phyloP scores from a whole-genome alignment of 2,113 vertebrate genomes.

The Orcinus orca region DNA sequence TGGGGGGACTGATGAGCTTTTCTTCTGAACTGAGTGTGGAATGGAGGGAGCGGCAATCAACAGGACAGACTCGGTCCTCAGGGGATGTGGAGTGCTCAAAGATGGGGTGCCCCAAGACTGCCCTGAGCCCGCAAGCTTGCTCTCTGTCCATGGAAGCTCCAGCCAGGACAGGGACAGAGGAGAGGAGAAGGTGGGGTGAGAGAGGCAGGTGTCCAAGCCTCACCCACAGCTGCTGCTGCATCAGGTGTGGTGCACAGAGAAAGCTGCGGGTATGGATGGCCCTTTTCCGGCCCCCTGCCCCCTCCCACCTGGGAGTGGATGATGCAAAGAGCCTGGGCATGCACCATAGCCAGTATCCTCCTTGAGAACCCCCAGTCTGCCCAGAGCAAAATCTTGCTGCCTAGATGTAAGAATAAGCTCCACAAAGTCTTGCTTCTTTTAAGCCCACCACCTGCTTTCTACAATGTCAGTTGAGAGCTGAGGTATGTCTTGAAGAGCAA shows the following conservation, averaged over 20 bases:
- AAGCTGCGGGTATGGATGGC: not conserved
- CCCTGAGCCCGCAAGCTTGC: not conserved
- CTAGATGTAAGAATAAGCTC: not conserved
- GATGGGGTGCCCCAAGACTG: not conserved
- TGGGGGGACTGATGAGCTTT: not conserved
- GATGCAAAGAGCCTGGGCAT: not conserved
- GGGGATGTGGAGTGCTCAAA: not conserved
- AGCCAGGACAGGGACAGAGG: not conserved
- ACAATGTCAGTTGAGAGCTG: not conserved
- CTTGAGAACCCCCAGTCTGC: not conserved
- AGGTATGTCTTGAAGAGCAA: not conserved
- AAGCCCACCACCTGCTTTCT: not conserved
- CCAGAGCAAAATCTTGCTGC: not conserved
- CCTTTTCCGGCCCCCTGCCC: not conserved
- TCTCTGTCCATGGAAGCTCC: not conserved
- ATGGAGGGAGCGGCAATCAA: not conserved
- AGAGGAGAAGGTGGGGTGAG: not conserved
- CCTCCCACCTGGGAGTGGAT: not conserved
- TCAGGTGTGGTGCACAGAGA: not conserved
- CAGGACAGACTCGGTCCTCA: not conserved
- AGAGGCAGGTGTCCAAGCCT: not conserved
- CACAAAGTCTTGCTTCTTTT: not conserved
- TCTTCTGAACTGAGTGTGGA: not conserved
- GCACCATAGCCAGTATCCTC: rapidly evolving
- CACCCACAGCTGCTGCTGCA: not conserved